Base-by-base conservation (phyloP, 2,888 invertebrate genomes). In the Andrena flavipes region DNA sequence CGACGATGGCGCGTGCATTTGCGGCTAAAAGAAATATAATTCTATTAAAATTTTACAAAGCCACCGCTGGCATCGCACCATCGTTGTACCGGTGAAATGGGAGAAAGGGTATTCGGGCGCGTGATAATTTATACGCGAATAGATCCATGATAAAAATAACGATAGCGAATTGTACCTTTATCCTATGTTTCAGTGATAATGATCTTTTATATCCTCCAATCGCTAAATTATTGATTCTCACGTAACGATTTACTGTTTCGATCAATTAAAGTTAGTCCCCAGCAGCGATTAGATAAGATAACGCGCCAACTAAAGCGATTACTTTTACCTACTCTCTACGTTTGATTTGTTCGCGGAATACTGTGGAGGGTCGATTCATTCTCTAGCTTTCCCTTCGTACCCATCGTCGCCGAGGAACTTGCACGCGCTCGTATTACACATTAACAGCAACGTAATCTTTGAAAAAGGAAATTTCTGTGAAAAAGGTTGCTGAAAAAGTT, bases 1-100 rank as follows among this genome's bases (percentile, higher is more conserved):
- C 83, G 70, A 68, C 81, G 68, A 62, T 79, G 60, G 29, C 42
- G n/a, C 0, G 70, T 67, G 68, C 49, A 54, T 51, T 62, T 26
- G 60, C 64, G 67, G 5, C 68, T 54, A 33, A 65, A 81, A 79
- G 73, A 78, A 54, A 63, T 72, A 59, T 82, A 78, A 80, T 85
- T 80, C 68, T 65, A 78, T 83, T 80, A 80, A 86, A 76, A 84
- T 86, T 85, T 86, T 73, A 75, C 80, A 69, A 63, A 74, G 48
- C 49, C 13, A 29, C 35, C 20, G 60, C 54, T 33, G 54, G 72
- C n/a, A 26, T 42, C 48, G 62, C 20, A 54, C 62, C 62, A 72
- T 76, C 82, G 20, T 16, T 49, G 26, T 8, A 26, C 26, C 4
- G 13, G 64, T 10, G 30, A 56, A 56, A 48, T 54, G 63, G 23